Base-by-base conservation (phyloP, 2,113 vertebrate species). In the Desmodus rotundus region DNA sequence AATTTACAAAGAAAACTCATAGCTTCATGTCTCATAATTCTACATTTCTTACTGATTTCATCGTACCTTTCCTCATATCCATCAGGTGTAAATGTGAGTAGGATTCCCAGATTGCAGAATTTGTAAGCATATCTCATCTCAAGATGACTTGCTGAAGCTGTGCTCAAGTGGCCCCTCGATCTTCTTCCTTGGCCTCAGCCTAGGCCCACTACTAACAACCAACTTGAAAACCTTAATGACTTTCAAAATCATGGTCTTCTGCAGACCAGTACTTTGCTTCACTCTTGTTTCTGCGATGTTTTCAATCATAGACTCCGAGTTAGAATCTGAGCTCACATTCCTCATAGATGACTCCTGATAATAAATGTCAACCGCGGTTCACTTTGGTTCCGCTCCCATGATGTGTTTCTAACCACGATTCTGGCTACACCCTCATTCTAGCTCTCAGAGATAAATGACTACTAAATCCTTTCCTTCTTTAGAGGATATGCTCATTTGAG, bases 401-500 rank as follows among this genome's bases (percentile, higher is more conserved):
- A 54, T 92, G 41, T 84, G 15, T 50, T 88, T 86, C n/a, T 86
- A 68, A 76, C 33, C 38, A 74, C 33, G 41, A 1, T 76, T 82
- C 47, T 58, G 70, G 36, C 31, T 92, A 24, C 9, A 56, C 6
- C 0, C 28, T 93, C 8, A n/a, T 70, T 68, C 50, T 87, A 33
- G 13, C 38, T 84, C 28, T 82, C 31, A 89, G 12, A 93, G 41
- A 81, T 33, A 90, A 91, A 77, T 68, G 43, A 47, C 70, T 89
- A 47, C 70, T 67, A 65, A 67, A 16, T 87, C 33, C 12, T 89
- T 77, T 86, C 74, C 50, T 85, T 87, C 4, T 52, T 14, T 36
- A 33, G 56, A 83, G 85, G n/a, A 93, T 91, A 68, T 96, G 43
- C 45, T 94, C 52, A 92, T 76, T 84, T 88, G 41, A 87, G 33